phyloP scores from a whole-genome alignment of 2,888 invertebrate genomes.

The Leucania comma region DNA sequence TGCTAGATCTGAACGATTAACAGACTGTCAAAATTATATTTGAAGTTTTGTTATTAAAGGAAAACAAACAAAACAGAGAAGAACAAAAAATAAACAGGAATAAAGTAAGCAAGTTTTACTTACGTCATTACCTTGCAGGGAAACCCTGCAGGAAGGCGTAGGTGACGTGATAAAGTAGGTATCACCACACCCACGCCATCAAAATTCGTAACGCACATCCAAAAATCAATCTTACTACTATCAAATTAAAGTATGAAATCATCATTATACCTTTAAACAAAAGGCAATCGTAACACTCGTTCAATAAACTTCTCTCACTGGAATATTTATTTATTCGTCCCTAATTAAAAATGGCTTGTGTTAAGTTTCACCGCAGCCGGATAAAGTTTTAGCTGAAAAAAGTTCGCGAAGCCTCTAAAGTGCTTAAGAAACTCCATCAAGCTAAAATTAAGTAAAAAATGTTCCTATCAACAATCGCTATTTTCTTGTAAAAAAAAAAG shows the following conservation, averaged over 20 bases:
- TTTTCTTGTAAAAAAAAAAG: neutral
- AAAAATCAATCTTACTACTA: neutral
- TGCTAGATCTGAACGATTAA: no score
- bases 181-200: neutral
- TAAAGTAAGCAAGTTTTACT: slow-evolving; percentile 7
- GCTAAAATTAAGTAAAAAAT: slow-evolving; percentile 41
- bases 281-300: slow-evolving; percentile 19
- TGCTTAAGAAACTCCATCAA: slow-evolving; percentile 44
- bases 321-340: slow-evolving; percentile 20
- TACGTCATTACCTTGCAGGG: neutral
- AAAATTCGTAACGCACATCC: neutral
- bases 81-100: slow-evolving; percentile 21
- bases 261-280: slow-evolving; percentile 12
- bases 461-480: slow-evolving; percentile 9
- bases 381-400: slow-evolving; percentile 47
- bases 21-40: no score
- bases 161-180: neutral
- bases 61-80: no score
- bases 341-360: slow-evolving; percentile 51
- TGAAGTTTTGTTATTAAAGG: no score
- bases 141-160: neutral
- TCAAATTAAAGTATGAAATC: slow-evolving; percentile 15
- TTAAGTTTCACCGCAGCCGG: slow-evolving; percentile 38
- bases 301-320: slow-evolving; percentile 2
- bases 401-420: slow-evolving; percentile 40